Base-by-base conservation (phyloP, 1,140 invertebrate genomes). In the Papilio dardanus region DNA sequence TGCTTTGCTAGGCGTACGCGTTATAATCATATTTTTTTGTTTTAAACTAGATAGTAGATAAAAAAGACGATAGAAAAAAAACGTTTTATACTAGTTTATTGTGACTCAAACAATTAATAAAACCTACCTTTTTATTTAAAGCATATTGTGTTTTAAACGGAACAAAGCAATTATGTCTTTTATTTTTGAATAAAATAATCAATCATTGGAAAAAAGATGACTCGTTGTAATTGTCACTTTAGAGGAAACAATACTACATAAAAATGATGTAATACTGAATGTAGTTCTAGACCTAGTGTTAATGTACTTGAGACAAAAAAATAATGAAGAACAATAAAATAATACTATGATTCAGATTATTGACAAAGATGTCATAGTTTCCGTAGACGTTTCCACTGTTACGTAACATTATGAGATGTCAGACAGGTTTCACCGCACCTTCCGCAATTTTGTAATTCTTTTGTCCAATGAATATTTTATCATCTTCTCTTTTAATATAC, bases 401-500 rank as follows among this genome's bases (percentile, higher is more conserved):
- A 79, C 76, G 77, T 76, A 77, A 80, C 24, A 50, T 35, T 50
- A 8, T 58, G 37, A 73, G 71, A 73, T 73, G 71, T 30, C 50
- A 46, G n/a, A 77, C 76, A 68, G 74, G 77, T 82, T 82, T 82
- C 81, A 71, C 76, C 42, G 54, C 50, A 68, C 74, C 77, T 82
- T 82, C 82, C 80, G 80, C 76, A 46, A 35, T 83, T 80, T 83
- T 80, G 82, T 78, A 83, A 83, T 77, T 37, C 62, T 77, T 77
- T 77, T 76, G 78, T 77, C 74, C 75, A 81, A 76, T 76, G 35
- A 66, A 79, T 78, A 78, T 81, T 76, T 74, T 33, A 66, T 28
- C n/a, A 12, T 62, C 24, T 62, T 62, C 54, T 30, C 54, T 28
- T 62, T 62, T 62, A 62, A 4, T 21, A 30, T 28, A 62, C 24